These are phyloP conservation scores for Noturus placidus DNA, from an alignment of 2,113 vertebrate species.

Conservation along the genomic window DNA sequence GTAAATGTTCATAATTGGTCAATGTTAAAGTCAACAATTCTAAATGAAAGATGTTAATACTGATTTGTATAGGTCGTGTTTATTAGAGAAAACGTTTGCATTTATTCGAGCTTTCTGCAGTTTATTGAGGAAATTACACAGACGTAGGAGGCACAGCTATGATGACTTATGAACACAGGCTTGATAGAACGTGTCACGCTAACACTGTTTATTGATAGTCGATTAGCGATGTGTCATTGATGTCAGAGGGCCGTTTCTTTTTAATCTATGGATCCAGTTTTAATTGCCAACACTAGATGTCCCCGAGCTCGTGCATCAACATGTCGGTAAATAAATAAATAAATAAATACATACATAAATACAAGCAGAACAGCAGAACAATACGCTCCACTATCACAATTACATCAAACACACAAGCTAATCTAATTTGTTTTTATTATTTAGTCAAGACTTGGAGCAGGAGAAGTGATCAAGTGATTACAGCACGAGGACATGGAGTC, in stretches of 20 bases:
- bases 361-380: background rate
- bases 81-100: background rate
- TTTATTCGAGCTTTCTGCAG: background rate
- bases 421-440: conserved; percentile 56
- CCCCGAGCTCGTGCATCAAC: background rate
- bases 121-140: background rate
- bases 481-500: conserved; percentile 42
- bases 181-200: no score
- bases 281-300: background rate
- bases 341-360: conserved; percentile 30
- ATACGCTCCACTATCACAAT: conserved; percentile 25
- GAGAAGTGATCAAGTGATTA: conserved; percentile 21
- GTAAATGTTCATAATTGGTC: background rate
- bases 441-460: conserved; percentile 49
- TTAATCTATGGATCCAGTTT: conserved; percentile 16
- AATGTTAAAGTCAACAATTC: no score
- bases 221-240: background rate
- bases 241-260: background rate
- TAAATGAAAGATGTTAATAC: no score
- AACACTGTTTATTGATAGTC: background rate
- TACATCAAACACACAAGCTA: conserved; percentile 49
- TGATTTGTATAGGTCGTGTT: background rate
- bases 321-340: conserved; percentile 26
- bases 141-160: background rate
- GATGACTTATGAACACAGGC: background rate